These are phyloP conservation scores for Ageneiosus marmoratus DNA, from an alignment of 2,113 vertebrate genomes.

Conservation along the genomic window DNA sequence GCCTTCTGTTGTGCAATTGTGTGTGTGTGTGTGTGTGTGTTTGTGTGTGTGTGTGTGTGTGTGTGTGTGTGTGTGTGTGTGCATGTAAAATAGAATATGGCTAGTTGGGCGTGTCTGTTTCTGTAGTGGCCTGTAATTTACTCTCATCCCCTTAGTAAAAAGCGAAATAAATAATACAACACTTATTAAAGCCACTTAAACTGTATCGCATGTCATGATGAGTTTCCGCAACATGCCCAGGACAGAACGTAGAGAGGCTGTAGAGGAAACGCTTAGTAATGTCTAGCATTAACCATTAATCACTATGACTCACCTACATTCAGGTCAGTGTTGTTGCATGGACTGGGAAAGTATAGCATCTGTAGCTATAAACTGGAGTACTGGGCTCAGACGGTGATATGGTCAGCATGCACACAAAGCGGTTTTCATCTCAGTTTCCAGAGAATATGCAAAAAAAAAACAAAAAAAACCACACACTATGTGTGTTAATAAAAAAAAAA, in stretches of 20 bases:
- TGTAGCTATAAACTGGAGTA: not conserved
- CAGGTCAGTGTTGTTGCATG: not conserved
- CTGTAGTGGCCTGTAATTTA: not conserved
- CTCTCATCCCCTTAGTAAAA: not conserved
- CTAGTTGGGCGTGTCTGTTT: not conserved
- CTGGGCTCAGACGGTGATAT: not conserved
- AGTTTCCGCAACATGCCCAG: constrained; percentile 1
- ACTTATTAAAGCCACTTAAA: not conserved
- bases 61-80: not conserved
- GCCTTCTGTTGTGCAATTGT: not conserved
- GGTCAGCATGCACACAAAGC: not conserved
- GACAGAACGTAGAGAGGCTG: not conserved
- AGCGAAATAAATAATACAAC: not conserved
- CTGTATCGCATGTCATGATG: not conserved
- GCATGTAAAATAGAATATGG: not conserved
- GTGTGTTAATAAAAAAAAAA: too few relatives aligned
- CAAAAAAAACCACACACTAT: too few relatives aligned
- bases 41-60: not conserved
- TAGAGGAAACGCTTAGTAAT: constrained; percentile 22
- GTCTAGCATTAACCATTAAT: constrained; percentile 15
- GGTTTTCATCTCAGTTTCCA: not conserved
- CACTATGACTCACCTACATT: constrained; percentile 12
- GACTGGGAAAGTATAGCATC: not conserved
- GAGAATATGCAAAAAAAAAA: not conserved
- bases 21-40: too few relatives aligned